phyloP scores from a whole-genome alignment of 1,140 invertebrate species.

The Helicoverpa armigera region DNA sequence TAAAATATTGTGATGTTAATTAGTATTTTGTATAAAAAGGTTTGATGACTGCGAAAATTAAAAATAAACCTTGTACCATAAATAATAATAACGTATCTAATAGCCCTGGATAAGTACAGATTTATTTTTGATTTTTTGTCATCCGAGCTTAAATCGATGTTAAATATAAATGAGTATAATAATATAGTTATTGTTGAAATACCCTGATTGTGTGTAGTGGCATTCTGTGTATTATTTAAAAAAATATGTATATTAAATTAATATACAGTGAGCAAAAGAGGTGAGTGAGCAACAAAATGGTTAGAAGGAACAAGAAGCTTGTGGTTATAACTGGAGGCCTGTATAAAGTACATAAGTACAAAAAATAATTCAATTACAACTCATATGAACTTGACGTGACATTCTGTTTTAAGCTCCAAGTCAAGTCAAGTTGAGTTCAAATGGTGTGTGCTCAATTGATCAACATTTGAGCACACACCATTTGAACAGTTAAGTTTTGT shows the following conservation, averaged over 20 bases:
- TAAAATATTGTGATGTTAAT: conserved; percentile 44
- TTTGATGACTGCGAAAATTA: conserved; percentile 25
- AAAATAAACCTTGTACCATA: conserved; percentile 2
- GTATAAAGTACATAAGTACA: too few relatives aligned
- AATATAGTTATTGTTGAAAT: conserved; percentile 41
- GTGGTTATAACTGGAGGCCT: too few relatives aligned
- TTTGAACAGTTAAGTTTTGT: too few relatives aligned
- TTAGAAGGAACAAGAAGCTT: too few relatives aligned
- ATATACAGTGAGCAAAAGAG: neutral
- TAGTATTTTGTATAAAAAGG: conserved; percentile 44
- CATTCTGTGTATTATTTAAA: conserved; percentile 44
- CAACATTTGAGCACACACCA: too few relatives aligned
- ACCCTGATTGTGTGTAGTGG: conserved; percentile 45
- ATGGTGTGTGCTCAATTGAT: too few relatives aligned
- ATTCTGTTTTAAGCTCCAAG: too few relatives aligned
- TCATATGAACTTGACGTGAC: too few relatives aligned
- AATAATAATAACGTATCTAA: neutral
- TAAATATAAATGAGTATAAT: conserved; percentile 37
- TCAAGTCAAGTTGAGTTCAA: too few relatives aligned
- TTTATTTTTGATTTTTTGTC: conserved; percentile 25
- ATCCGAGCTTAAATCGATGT: conserved; percentile 44
- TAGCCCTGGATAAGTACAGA: neutral
- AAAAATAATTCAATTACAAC: too few relatives aligned
- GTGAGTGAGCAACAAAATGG: neutral
- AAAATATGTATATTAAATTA: conserved; percentile 1